phyloP scores from a whole-genome alignment of 2,797 vertebrate genomes.

The Pantherophis alleghaniensis region DNA sequence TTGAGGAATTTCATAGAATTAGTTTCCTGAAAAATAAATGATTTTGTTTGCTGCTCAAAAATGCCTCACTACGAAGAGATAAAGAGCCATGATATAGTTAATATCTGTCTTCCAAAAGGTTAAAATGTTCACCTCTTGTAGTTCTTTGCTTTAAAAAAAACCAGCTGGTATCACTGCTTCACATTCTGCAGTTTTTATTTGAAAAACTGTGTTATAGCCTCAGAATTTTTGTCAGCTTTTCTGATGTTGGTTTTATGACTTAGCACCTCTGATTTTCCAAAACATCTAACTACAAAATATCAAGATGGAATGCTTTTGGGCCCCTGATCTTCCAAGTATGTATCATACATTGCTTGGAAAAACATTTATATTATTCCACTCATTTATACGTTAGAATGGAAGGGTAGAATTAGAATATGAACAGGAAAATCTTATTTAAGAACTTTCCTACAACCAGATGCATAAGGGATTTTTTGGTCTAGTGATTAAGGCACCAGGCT shows the following conservation, averaged over 20 bases:
- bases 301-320: background rate
- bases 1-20: background rate
- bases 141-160: background rate
- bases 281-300: background rate
- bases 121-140: background rate
- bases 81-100: background rate
- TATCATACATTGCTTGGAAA: background rate
- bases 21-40: constrained; percentile 8
- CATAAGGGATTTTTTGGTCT: background rate
- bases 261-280: background rate
- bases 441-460: background rate
- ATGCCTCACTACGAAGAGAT: background rate
- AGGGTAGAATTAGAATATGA: background rate
- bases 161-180: background rate
- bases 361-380: background rate
- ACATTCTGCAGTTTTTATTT: background rate
- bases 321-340: background rate
- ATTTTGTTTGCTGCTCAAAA: background rate
- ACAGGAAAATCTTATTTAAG: background rate
- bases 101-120: background rate
- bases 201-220: background rate
- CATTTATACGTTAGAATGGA: background rate
- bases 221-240: background rate
- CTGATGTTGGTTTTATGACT: background rate
- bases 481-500: background rate